Conservation (phyloP, 2,113 vertebrate species). For the Onychostruthus taczanowskii region DNA sequence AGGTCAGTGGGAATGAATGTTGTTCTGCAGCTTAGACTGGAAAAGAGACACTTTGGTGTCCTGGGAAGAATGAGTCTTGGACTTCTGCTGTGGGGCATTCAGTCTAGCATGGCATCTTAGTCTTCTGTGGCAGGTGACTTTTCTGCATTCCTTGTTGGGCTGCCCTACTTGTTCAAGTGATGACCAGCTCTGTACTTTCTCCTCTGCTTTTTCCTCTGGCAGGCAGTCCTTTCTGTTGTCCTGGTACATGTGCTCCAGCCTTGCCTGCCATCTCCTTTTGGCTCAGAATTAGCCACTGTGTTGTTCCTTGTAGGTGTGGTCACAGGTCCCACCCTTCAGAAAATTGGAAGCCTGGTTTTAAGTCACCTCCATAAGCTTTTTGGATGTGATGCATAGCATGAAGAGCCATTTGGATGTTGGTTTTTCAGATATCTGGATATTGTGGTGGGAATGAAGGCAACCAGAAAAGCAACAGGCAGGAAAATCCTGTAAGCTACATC, state of each 20-base stretch:
- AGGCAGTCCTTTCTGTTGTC: background rate
- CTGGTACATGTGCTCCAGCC: background rate
- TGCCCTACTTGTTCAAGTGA: background rate
- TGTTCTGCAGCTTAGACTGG: background rate
- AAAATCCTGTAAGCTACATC: background rate
- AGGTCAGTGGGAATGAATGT: constrained; percentile 13
- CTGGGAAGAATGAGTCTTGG: background rate
- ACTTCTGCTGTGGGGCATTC: background rate
- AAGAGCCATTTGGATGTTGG: background rate
- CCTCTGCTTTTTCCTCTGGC: background rate
- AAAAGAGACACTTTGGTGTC: background rate
- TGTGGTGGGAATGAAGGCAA: background rate
- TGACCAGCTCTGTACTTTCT: background rate
- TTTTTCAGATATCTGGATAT: background rate
- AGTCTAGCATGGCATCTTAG: background rate
- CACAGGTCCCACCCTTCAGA: background rate
- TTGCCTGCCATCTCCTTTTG: background rate
- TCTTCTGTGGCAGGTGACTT: background rate
- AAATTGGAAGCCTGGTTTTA: background rate
- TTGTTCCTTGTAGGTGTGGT: background rate
- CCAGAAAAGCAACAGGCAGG: background rate
- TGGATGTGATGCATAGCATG: background rate
- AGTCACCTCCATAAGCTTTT: background rate
- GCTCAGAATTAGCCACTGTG: background rate
- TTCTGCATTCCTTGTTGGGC: background rate